Conservation (phyloP, 1,140 invertebrate genomes). For the Macrobrachium nipponense region DNA sequence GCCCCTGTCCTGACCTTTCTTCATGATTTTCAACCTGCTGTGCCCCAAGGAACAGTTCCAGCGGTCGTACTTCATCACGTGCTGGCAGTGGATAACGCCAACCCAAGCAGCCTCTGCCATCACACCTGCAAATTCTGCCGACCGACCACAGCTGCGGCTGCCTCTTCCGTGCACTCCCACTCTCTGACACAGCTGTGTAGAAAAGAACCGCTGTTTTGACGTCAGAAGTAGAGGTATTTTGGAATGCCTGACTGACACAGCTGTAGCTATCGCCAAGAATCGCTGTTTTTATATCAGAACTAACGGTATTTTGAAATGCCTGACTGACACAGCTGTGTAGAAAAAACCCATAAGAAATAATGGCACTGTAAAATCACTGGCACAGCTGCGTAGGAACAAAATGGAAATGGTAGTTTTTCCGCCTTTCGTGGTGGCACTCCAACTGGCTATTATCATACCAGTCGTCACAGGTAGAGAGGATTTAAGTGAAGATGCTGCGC, state of each 20-base stretch:
- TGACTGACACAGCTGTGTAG: no score
- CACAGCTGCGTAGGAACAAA: no score
- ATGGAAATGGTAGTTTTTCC: no score
- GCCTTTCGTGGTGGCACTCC: no score
- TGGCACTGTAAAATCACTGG: no score
- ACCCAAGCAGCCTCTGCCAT: conserved; percentile 55
- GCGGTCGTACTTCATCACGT: conserved; percentile 35
- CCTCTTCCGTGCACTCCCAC: conserved; percentile 38
- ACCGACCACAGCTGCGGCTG: conserved; percentile 19
- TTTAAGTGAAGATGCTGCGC: no score
- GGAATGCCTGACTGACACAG: neutral
- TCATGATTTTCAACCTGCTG: conserved; percentile 30
- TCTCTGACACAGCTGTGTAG: conserved; percentile 27
- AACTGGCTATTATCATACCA: no score
- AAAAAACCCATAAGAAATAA: no score
- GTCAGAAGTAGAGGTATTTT: neutral
- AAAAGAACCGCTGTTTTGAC: neutral
- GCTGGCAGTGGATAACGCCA: conserved; percentile 32
- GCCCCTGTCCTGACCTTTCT: conserved; percentile 33
- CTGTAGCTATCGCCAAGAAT: neutral
- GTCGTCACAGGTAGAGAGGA: no score
- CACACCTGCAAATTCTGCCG: conserved; percentile 35
- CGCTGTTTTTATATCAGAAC: neutral
- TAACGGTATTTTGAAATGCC: no score
- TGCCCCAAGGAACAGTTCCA: conserved; percentile 55